These are phyloP conservation scores for Coranthus polyacanthus DNA, from an alignment of 2,797 vertebrate species.

Conservation along the genomic window DNA sequence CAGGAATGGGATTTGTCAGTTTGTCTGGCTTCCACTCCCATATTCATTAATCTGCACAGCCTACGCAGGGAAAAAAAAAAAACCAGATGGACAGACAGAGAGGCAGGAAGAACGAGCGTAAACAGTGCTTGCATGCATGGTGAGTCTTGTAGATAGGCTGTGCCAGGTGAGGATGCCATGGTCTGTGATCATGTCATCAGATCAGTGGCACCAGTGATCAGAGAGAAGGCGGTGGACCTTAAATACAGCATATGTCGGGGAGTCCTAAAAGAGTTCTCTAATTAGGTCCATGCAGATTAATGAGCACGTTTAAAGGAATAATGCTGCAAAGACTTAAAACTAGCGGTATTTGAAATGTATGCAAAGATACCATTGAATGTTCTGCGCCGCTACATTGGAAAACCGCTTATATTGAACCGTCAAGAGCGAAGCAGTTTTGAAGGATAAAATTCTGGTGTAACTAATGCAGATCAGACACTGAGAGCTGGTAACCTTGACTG, in stretches of 20 bases:
- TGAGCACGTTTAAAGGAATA: not conserved
- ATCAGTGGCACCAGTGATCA: slow-evolving; percentile 33
- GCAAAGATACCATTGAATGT: not conserved
- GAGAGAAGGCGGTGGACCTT: slow-evolving; percentile 6
- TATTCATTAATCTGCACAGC: slow-evolving; percentile 11
- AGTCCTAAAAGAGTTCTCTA: slow-evolving; percentile 9
- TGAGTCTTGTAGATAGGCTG: not conserved
- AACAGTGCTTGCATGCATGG: not conserved
- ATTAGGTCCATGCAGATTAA: slow-evolving; percentile 18
- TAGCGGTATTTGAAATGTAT: not conserved
- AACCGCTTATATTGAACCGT: slow-evolving; percentile 3
- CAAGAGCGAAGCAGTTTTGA: not conserved
- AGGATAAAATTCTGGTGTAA: slow-evolving; percentile 16
- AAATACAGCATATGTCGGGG: slow-evolving; percentile 11
- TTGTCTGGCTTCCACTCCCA: slow-evolving; percentile 2
- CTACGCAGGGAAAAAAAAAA: not conserved
- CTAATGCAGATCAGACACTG: slow-evolving; percentile 4
- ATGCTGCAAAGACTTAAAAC: not conserved
- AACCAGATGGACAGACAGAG: not conserved
- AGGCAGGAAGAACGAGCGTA: not conserved
- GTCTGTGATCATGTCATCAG: slow-evolving; percentile 46
- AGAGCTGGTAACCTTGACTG: slow-evolving; percentile 30
- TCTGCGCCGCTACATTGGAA: not conserved
- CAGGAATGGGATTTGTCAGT: slow-evolving; percentile 1
- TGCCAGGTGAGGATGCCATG: slow-evolving; percentile 22